Base-by-base conservation (phyloP, 2,888 invertebrate genomes). In the Argyresthia albistria region DNA sequence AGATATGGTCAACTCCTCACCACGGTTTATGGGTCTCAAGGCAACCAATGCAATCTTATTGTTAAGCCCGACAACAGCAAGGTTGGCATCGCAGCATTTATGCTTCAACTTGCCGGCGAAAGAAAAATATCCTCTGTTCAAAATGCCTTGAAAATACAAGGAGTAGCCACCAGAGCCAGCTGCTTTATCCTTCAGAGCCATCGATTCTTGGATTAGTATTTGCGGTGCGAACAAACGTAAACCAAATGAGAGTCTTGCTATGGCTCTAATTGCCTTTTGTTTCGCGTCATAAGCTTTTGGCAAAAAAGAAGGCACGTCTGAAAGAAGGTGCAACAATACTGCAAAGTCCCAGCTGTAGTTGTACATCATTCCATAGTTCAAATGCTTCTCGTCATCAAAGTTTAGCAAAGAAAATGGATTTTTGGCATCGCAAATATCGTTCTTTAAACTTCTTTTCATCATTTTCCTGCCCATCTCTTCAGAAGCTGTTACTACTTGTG, bases 91-190 rank as follows among this genome's bases (percentile, higher is more conserved):
- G 48, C 56, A 56, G 4, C 12, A n/a, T n/a, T n/a, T 12, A 39
- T 56, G 50, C 35, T 45, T 53, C n/a, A 58, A 35, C 37, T 53
- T 56, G 12, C 56, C 51, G 1, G 51, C 36, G 46, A 58, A 58
- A 0, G 55, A 39, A n/a, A 55, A 54, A 37, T 16, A 56, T 10
- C 55, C 58, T 10, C 1, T 43, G 35, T 54, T 48, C 9, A 8
- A 1, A 35, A 36, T 15, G n/a, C 1, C 4, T 8, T 50, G 50
- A 9, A 15, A 14, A 4, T 16, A 14, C 42, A 50, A 15, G n/a
- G n/a, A 15, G 42, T 39, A 9, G 39, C 4, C 50, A 14, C 9
- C 8, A 39, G 50, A 9, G 25, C 15, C 10, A 15, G n/a, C 7
- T 50, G 35, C 10, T 39, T 15, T n/a, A 42, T 39, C n/a, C 11